Base-by-base conservation (phyloP, 2,888 invertebrate genomes). In the Diarsia brunnea region DNA sequence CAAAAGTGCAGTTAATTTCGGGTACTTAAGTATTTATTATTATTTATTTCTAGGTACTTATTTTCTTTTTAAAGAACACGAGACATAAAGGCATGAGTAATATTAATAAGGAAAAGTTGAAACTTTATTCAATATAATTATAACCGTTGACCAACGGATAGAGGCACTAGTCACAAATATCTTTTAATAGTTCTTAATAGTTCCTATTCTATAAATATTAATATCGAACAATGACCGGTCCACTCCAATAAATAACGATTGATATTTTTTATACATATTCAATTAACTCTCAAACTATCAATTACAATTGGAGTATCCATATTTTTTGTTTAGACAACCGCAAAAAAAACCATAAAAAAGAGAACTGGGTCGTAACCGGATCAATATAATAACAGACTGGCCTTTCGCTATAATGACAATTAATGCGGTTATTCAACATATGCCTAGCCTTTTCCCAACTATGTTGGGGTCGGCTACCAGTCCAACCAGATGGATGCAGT, bases 201-300 rank as follows among this genome's bases (percentile, higher is more conserved):
- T 69, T 75, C 31, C 47, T 7, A 55, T 27, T 81, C 53, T 67
- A 81, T 82, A 75, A 72, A 72, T 68, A 84, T 84, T 70, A 76
- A 84, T 76, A 84, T 68, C 31, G 43, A 10, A 14, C 61, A 82
- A 11, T 76, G 73, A 78, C 74, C 82, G 73, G 60, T 72, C 49
- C 45, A 72, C 43, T 71, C 51, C 60, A 67, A 84, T 78, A 69
- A 74, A 83, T 77, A 72, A 72, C 72, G 47, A 86, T 61, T 66
- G 66, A 76, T 67, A 81, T 73, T 82, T 87, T 86, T 82, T 82
- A 67, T 75, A 74, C 38, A 66, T 73, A 82, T 86, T 86, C 79
- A 86, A 87, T 87, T 82, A 87, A 84, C 73, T 87, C 68, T 69
- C 75, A 78, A 84, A 84, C 78, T 87, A 86, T 86, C 86, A 87